Base-by-base conservation (phyloP, 2,113 vertebrate species). In the Takifugu bimaculatus region DNA sequence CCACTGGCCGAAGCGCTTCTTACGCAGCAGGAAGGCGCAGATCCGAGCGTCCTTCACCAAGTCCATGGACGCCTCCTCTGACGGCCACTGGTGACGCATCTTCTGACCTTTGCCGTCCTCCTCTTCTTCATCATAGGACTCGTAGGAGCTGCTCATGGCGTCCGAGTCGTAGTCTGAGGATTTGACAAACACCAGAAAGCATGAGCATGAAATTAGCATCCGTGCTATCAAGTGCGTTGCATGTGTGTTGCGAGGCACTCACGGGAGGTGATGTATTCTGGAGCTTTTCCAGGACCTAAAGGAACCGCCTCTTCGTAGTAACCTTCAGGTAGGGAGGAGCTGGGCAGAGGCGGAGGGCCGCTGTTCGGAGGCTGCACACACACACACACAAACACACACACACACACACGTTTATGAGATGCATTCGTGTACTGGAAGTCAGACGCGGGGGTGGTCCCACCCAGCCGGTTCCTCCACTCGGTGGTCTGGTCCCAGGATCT, bases 1-100 rank as follows among this genome's bases (percentile, higher is more conserved):
- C 97, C 97, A 99, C 79, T 99, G 97, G 43, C 96, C 96, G 1
- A 99, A 99, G 65, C 97, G 93, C 65, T 98, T 99, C 88, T 99
- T 99, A 72, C 97, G 91, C 63, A 99, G 89, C 63, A 99, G 92
- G 84, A 99, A 99, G 14, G 96, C 97, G 20, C 96, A 99, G 80
- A 99, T 99, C 53, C 92, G 93, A 10, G 96, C 93, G 2, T 99
- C 96, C 83, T 94, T 98, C 60, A 99, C 97, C 64, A 99, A 91
- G 79, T 98, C 93, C 97, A 99, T 99, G 60, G 97, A 97, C 0
- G 97, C 96, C 79, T 99, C 97, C 78, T 97, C 97, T 0, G 95
- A 98, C 0, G 97, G 97, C 97, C 97, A 99, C 82, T 99, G 97
- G 79, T 95, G 96, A 65, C 92, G 91, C 81, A 94, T 92, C 77